phyloP scores from a whole-genome alignment of 1,140 invertebrate species.

The Cardiocondyla obscurior region DNA sequence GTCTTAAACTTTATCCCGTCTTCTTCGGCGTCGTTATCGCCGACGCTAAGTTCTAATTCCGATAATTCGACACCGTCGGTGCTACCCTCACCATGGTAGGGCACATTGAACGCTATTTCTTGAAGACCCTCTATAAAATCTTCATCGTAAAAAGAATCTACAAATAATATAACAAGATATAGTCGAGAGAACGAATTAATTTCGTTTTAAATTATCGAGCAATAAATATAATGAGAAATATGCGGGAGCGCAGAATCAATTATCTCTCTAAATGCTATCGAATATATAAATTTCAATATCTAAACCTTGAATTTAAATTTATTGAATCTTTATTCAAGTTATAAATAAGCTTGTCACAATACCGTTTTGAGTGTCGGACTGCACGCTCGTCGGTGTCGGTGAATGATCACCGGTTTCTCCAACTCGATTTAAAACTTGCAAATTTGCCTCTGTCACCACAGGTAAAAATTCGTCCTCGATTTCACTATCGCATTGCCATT shows the following conservation, averaged over 20 bases:
- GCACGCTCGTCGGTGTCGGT: conserved; percentile 75
- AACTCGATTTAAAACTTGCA: conserved; percentile 79
- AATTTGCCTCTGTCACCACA: conserved; percentile 80
- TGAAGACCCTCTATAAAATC: conserved; percentile 68
- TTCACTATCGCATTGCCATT: conserved; percentile 79
- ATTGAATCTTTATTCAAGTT: background rate
- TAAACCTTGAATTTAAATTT: background rate
- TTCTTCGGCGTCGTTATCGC: conserved; percentile 71
- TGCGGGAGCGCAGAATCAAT: background rate
- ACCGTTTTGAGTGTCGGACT: conserved; percentile 76
- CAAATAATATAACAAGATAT: conserved; percentile 18
- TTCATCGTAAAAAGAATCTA: conserved; percentile 78
- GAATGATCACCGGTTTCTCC: conserved; percentile 80
- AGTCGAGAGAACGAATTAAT: background rate
- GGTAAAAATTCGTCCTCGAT: conserved; percentile 82
- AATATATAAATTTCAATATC: background rate
- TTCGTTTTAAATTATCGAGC: background rate
- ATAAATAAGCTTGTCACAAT: conserved; percentile 7
- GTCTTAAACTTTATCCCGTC: conserved; percentile 79
- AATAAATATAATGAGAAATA: background rate
- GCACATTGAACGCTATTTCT: conserved; percentile 75
- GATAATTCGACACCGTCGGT: conserved; percentile 78
- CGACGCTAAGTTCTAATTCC: conserved; percentile 78
- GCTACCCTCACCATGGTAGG: conserved; percentile 81
- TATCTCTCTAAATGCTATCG: background rate